These are phyloP conservation scores for Cydia strobilella DNA, from an alignment of 1,140 invertebrate genomes.

Conservation along the genomic window DNA sequence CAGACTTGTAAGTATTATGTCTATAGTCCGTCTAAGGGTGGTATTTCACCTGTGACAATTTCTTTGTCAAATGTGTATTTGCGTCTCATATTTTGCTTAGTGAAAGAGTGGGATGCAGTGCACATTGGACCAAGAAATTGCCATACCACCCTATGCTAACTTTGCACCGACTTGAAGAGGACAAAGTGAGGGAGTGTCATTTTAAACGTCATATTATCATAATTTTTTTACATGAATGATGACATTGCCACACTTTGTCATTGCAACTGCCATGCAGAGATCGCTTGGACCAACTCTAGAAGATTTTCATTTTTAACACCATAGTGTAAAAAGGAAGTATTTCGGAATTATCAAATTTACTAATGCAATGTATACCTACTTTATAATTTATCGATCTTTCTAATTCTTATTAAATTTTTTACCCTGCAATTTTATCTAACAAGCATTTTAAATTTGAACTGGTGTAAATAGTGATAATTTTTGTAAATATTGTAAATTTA, in stretches of 20 bases:
- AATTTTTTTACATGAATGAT: too few relatives aligned
- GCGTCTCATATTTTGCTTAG: too few relatives aligned
- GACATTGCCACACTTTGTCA: too few relatives aligned
- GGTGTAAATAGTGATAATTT: not conserved
- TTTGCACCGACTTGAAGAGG: not conserved
- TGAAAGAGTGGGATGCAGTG: too few relatives aligned
- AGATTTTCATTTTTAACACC: not conserved
- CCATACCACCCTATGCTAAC: too few relatives aligned
- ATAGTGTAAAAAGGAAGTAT: not conserved
- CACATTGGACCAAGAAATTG: too few relatives aligned
- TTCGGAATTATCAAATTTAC: not conserved
- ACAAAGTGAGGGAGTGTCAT: not conserved
- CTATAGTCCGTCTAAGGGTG: too few relatives aligned
- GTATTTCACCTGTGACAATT: too few relatives aligned
- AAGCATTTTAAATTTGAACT: conserved; percentile 21
- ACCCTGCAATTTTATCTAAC: conserved; percentile 5
- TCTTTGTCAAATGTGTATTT: too few relatives aligned
- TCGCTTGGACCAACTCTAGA: not conserved
- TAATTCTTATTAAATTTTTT: not conserved
- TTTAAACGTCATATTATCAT: not conserved
- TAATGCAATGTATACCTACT: not conserved
- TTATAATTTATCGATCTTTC: not conserved
- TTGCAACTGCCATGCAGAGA: too few relatives aligned
- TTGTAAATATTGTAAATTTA: conserved; percentile 12
- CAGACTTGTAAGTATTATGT: conserved; percentile 4